These are phyloP conservation scores for Chrysocyon brachyurus DNA, from an alignment of 2,797 vertebrate species.

Conservation along the genomic window DNA sequence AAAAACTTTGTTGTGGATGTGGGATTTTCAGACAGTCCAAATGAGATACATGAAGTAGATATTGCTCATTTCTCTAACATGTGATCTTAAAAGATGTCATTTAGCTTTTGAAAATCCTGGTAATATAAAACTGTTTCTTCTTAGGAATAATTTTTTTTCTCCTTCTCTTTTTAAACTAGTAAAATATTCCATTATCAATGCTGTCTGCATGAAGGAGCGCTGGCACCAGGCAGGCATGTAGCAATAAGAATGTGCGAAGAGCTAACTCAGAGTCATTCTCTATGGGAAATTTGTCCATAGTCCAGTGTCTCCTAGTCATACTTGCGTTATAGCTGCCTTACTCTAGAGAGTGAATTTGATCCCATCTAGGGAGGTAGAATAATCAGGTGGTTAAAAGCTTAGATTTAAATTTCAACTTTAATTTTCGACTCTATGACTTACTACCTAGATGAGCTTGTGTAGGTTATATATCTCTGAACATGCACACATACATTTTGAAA, in stretches of 20 bases:
- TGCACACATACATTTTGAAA: rapidly evolving
- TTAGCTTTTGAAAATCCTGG: not conserved
- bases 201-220: not conserved
- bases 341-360: not conserved
- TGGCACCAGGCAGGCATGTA: not conserved
- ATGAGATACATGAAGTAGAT: not conserved
- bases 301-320: not conserved
- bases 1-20: not conserved
- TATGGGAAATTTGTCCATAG: not conserved
- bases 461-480: not conserved
- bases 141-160: constrained; percentile 24
- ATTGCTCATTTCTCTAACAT: constrained; percentile 32
- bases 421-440: not conserved
- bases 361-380: not conserved
- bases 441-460: not conserved
- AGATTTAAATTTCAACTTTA: not conserved
- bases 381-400: not conserved
- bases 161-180: not conserved
- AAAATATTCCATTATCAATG: constrained; percentile 45
- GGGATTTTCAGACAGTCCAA: not conserved
- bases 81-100: constrained; percentile 20
- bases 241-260: not conserved
- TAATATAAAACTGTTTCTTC: not conserved
- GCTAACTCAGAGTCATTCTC: not conserved
- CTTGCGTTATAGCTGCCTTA: not conserved